phyloP scores from a whole-genome alignment of 2,797 vertebrate species.

The Prionace glauca region DNA sequence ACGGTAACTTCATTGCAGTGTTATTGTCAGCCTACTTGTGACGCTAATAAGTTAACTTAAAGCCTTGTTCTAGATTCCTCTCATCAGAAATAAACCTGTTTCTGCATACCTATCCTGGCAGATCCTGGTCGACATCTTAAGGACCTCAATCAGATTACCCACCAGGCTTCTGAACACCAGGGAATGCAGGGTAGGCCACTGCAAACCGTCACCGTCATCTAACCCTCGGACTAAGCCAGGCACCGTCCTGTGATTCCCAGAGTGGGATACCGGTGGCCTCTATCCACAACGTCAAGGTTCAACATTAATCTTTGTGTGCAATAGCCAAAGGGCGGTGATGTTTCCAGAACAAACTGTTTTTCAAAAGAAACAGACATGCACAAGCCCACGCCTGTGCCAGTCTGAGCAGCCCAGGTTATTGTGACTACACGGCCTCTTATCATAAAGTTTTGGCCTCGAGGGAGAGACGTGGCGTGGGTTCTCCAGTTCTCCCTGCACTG shows the following conservation, averaged over 20 bases:
- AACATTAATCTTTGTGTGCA: neutral
- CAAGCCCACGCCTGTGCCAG: neutral
- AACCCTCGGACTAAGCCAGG: neutral
- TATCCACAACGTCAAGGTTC: neutral
- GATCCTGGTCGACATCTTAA: neutral
- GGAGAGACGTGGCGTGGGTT: neutral
- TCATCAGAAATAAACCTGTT: neutral
- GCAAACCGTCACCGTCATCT: neutral
- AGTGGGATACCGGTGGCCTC: neutral
- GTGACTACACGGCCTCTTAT: neutral
- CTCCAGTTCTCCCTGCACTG: neutral
- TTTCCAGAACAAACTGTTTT: neutral
- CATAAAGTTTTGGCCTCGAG: neutral
- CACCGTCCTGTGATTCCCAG: neutral
- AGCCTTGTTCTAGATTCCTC: neutral
- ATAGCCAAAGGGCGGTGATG: neutral
- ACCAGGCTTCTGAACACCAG: neutral
- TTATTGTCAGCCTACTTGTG: too few species aligned
- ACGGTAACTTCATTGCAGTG: too few species aligned
- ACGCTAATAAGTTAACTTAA: too few species aligned
- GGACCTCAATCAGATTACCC: too few species aligned
- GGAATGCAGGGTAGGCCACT: neutral
- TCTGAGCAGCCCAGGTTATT: neutral
- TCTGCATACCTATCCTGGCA: too few species aligned
- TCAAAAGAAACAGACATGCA: neutral